Percentiles rank a stretch among this genome's conserved stretches.
These are phyloP conservation scores for Physeter macrocephalus DNA, from an alignment of 2,113 vertebrate species.

Conservation along the genomic window DNA sequence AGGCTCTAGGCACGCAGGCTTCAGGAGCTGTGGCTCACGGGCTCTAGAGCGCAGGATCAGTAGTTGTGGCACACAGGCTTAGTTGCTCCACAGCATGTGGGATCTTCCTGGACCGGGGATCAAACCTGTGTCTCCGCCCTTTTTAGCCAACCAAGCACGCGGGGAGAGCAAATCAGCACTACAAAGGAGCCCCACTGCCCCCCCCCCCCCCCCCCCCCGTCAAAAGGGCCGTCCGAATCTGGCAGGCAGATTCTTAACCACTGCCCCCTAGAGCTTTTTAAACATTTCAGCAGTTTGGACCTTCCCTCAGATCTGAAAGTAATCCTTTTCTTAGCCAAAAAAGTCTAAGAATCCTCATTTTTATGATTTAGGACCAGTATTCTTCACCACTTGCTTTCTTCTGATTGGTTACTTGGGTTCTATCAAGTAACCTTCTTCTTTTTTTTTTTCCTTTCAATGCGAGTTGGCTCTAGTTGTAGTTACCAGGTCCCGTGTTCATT, in stretches of 20 bases:
- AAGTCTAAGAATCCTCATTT: not conserved
- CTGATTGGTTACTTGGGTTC: not conserved
- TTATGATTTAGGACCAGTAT: not conserved
- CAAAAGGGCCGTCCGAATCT: too few relatives aligned
- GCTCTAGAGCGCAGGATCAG: too few relatives aligned
- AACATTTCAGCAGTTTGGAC: not conserved
- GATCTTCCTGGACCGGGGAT: not conserved
- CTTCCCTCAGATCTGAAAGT: not conserved
- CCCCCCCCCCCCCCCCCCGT: too few relatives aligned
- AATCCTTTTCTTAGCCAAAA: not conserved
- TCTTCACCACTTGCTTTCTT: not conserved
- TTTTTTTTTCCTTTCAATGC: not conserved
- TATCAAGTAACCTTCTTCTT: not conserved
- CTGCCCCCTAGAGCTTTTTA: not conserved
- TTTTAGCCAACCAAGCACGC: too few relatives aligned
- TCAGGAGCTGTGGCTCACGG: too few relatives aligned
- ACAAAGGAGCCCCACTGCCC: too few relatives aligned
- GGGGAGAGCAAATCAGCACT: too few relatives aligned
- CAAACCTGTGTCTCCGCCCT: not conserved
- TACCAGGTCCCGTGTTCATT: not conserved
- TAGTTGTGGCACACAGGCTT: too few relatives aligned
- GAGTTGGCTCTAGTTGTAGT: not conserved
- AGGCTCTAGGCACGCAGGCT: too few relatives aligned
- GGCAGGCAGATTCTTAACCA: not conserved
- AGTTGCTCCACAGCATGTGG: too few relatives aligned